phyloP scores from a whole-genome alignment of 2,797 vertebrate genomes.

The Poecilia velifera region DNA sequence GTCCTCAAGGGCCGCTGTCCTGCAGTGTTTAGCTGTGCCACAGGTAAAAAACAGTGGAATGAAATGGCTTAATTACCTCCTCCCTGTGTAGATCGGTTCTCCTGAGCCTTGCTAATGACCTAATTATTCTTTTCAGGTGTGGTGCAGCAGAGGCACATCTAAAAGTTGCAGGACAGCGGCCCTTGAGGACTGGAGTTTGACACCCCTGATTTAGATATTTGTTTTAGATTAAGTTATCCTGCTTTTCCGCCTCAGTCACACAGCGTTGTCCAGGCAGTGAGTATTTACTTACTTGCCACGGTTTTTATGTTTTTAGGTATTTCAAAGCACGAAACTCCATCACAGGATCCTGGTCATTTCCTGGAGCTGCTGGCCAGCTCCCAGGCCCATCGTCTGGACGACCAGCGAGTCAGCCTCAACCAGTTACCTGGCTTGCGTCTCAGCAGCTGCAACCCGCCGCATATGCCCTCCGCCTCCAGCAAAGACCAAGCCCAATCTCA shows the following conservation, averaged over 20 bases:
- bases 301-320: constrained; percentile 73
- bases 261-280: background rate
- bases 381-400: constrained; percentile 90
- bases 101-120: too few relatives aligned
- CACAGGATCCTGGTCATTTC: constrained; percentile 91
- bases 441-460: constrained; percentile 72
- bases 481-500: constrained; percentile 45
- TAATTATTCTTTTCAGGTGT: too few relatives aligned
- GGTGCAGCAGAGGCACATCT: too few relatives aligned
- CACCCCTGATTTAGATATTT: background rate
- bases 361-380: constrained; percentile 93
- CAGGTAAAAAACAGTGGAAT: too few relatives aligned
- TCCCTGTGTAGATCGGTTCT: too few relatives aligned
- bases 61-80: too few relatives aligned
- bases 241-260: background rate
- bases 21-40: too few relatives aligned
- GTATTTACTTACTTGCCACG: background rate
- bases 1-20: too few relatives aligned
- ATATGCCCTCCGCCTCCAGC: constrained; percentile 78
- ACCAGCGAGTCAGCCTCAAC: constrained; percentile 88
- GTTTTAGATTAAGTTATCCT: background rate
- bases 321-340: constrained; percentile 68
- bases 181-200: too few relatives aligned
- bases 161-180: too few relatives aligned
- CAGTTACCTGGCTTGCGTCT: constrained; percentile 90